Base-by-base conservation (phyloP, 1,140 invertebrate species). In the Dufourea novaeangliae region DNA sequence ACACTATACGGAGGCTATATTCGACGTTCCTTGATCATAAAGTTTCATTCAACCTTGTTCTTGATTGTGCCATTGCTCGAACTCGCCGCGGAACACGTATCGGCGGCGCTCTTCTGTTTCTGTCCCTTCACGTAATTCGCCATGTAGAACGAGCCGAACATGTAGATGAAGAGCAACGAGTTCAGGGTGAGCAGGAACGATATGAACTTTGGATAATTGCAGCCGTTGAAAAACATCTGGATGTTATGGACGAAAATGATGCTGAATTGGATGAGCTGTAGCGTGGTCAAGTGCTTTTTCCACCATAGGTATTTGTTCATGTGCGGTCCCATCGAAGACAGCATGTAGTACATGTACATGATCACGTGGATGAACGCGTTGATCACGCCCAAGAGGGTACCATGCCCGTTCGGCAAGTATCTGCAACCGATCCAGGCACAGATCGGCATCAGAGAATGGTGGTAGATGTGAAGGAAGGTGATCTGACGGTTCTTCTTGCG, bases 201-300 rank as follows among this genome's bases (percentile, higher is more conserved):
- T 63, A 98, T 94, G 12, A 93, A 80, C 80, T 95, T 96, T 0
- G 95, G 95, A 82, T 95, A 96, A 79, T 94, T 93, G 89, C 95
- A 96, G 59, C 93, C 94, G 0, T 92, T 90, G 87, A 96, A 95
- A 32, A 94, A 83, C 46, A 94, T 83, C 92, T 95, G 95, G 0
- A 93, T 80, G 87, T 94, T 95, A 88, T 98, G 97, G 44, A 95
- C 92, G 63, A 96, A 95, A 46, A 97, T 95, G 17, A 97, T 94
- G 44, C 94, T 91, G 90, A 98, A 98, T 90, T 98, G 97, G 88
- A 97, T 95, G 91, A 98, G 93, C 93, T 98, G 97, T 79, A 98
- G 92, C 27, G 93, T 94, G 0, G 97, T 98, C 12, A 98, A 94
- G 87, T 98, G 96, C 87, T 95, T 97, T 91, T 98, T 98, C 97